Evolutionary conservation across 2,797 vertebrate genomes (phyloP).

Genomic region (Protosalanx chinensis): DNA sequence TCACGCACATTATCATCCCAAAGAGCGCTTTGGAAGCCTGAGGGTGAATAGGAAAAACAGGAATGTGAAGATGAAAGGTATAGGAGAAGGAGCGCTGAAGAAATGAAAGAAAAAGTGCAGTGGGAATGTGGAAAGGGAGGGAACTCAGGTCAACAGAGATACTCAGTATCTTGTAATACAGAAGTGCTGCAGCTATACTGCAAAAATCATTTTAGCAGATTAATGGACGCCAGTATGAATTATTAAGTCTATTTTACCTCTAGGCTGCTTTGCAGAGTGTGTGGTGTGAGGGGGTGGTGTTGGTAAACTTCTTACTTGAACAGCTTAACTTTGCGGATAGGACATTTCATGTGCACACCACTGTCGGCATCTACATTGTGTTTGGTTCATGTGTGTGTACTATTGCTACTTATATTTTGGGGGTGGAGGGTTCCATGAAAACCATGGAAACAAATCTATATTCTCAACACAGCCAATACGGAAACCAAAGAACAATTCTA

Average conservation of each 20-base stretch:
- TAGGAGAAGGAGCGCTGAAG: background rate
- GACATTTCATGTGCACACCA: background rate
- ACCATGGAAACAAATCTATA: background rate
- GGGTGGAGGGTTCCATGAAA: no score
- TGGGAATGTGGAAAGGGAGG: background rate
- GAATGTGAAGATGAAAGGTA: background rate
- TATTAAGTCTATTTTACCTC: background rate
- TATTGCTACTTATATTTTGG: no score
- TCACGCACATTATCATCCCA: background rate
- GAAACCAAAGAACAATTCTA: background rate
- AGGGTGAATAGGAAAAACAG: background rate
- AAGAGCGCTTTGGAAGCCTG: background rate
- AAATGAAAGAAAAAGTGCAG: background rate
- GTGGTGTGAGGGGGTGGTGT: constrained; percentile 1
- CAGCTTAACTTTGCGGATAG: background rate
- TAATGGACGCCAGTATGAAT: constrained; percentile 6
- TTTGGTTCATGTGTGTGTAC: background rate
- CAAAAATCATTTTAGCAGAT: constrained; percentile 15
- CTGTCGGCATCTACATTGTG: background rate
- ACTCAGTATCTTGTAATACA: constrained; percentile 8
- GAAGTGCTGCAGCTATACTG: background rate
- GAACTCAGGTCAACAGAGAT: constrained; percentile 1
- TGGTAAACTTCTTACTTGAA: background rate
- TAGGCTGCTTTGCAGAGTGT: background rate
- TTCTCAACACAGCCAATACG: background rate